phyloP scores from a whole-genome alignment of 1,140 invertebrate species.

The Drosophila sp. region DNA sequence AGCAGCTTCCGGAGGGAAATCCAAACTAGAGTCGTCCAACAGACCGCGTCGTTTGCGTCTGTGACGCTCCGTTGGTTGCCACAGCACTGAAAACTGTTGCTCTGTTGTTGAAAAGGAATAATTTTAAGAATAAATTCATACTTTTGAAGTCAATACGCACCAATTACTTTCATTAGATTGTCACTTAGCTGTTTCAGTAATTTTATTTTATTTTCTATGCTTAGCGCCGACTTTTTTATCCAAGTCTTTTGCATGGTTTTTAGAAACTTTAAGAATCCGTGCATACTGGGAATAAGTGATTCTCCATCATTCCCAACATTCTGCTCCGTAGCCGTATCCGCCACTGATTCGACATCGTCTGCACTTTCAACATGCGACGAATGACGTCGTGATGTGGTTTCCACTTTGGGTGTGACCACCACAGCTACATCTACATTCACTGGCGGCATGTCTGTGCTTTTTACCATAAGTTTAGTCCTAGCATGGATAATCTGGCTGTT shows the following conservation, averaged over 20 bases:
- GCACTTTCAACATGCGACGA: conserved; percentile 37
- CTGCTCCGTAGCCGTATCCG: conserved; percentile 45
- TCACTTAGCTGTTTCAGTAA: conserved; percentile 86
- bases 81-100: conserved; percentile 68
- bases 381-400: conserved; percentile 64
- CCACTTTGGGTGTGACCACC: conserved; percentile 58
- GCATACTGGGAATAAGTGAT: conserved; percentile 61
- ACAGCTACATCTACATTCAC: conserved; percentile 24
- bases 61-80: conserved; percentile 67
- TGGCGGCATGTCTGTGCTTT: conserved; percentile 26
- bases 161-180: conserved; percentile 86
- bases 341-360: conserved; percentile 20
- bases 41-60: conserved; percentile 62
- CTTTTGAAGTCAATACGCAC: conserved; percentile 81
- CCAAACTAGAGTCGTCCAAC: conserved; percentile 86
- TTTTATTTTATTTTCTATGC: conserved; percentile 86
- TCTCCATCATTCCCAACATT: conserved; percentile 16
- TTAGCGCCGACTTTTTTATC: conserved; percentile 85
- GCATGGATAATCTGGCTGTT: conserved; percentile 47
- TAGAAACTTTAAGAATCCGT: conserved; percentile 85
- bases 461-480: conserved; percentile 39
- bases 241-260: conserved; percentile 86
- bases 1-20: conserved; percentile 92
- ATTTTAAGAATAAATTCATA: not conserved
- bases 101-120: conserved; percentile 42